Percentiles rank a stretch among this genome's conserved stretches.
phyloP scores from a whole-genome alignment of 2,797 vertebrate species.

The Megalops cyprinoides region DNA sequence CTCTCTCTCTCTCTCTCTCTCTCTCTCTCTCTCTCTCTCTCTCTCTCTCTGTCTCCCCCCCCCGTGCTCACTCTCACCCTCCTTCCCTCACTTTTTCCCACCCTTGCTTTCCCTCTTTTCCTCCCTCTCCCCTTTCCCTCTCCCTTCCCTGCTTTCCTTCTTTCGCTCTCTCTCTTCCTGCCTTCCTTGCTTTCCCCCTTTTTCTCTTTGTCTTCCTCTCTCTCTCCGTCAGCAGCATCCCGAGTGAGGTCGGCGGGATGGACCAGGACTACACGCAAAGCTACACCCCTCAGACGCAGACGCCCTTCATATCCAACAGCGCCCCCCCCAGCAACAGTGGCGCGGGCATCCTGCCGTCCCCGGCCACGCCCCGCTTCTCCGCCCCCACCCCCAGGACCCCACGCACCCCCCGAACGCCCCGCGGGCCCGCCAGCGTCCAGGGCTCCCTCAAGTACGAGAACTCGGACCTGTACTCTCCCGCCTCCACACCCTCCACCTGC shows the following conservation, averaged over 20 bases:
- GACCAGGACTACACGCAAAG: conserved; percentile 94
- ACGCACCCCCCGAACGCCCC: conserved; percentile 92
- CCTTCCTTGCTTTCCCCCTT: neutral
- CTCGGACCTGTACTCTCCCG: conserved; percentile 95
- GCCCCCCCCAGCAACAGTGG: conserved; percentile 93
- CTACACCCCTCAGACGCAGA: conserved; percentile 94
- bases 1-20: neutral
- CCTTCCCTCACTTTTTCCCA: neutral
- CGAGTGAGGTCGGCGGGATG: conserved; percentile 88
- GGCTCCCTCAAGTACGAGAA: conserved; percentile 96
- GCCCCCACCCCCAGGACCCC: conserved; percentile 92
- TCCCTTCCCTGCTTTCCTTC: neutral
- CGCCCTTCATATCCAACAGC: conserved; percentile 91
- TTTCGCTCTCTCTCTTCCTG: neutral
- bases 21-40: neutral
- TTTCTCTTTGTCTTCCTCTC: neutral
- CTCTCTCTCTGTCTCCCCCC: no score
- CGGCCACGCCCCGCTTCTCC: conserved; percentile 93
- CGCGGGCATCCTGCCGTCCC: conserved; percentile 92
- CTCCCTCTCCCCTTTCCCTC: neutral
- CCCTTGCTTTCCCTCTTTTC: neutral
- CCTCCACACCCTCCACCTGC: conserved; percentile 95
- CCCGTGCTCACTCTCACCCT: neutral
- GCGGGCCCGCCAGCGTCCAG: conserved; percentile 92
- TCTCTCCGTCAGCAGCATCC: conserved; percentile 65